Evolutionary conservation across 2,888 invertebrate genomes (phyloP).

Genomic region (Nezara viridula): DNA sequence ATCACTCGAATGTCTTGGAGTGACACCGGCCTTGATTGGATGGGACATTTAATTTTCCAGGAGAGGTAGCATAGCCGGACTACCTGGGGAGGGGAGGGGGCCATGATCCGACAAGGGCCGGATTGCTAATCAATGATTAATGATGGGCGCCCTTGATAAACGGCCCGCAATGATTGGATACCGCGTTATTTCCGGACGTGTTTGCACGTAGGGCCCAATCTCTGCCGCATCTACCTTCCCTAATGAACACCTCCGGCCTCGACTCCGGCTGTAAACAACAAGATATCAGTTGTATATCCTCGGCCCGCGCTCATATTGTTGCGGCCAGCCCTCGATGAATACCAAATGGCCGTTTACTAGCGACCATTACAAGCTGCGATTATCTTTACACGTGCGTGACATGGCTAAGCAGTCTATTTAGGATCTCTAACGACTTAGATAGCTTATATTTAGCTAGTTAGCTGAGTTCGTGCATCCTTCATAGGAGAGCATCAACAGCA

Average conservation of each 20-base stretch:
- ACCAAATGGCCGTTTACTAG: slow-evolving; percentile 17
- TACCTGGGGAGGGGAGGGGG: not conserved
- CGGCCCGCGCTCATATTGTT: not conserved
- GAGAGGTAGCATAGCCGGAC: not conserved
- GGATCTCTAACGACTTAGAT: not conserved
- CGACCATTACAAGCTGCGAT: not conserved
- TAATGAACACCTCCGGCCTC: not conserved
- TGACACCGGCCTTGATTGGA: not conserved
- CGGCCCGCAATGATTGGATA: slow-evolving; percentile 43
- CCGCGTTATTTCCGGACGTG: slow-evolving; percentile 46
- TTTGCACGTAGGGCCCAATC: slow-evolving; percentile 31
- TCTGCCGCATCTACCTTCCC: not conserved
- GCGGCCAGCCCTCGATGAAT: not conserved
- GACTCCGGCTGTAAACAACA: not conserved
- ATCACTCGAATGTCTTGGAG: slow-evolving; percentile 1
- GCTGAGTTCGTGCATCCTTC: not conserved
- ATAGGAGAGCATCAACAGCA: not conserved
- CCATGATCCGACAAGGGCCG: not conserved
- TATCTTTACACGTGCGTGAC: slow-evolving; percentile 21
- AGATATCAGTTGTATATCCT: not conserved
- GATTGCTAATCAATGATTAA: slow-evolving; percentile 46
- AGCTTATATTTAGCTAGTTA: slow-evolving; percentile 2
- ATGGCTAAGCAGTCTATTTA: slow-evolving; percentile 17
- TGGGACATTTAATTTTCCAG: slow-evolving; percentile 35
- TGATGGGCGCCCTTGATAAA: slow-evolving; percentile 25